A percentile compares a stretch with the other conserved stretches of the same genome.
These are phyloP conservation scores for Erpobdella octoculata DNA, from an alignment of 2,888 invertebrate genomes.

Conservation along the genomic window DNA sequence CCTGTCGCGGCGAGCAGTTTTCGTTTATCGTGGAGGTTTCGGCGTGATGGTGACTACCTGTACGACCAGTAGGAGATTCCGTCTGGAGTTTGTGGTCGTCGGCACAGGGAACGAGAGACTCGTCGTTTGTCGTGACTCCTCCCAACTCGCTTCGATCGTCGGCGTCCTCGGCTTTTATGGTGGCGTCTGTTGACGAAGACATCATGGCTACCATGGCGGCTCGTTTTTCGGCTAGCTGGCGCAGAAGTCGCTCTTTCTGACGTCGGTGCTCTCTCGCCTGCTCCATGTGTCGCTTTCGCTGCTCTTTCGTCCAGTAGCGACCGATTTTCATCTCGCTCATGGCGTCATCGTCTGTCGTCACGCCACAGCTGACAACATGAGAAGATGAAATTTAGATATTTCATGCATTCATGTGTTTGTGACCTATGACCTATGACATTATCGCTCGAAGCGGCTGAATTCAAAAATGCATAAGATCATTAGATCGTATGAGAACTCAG, in stretches of 20 bases:
- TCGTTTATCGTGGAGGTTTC: conserved; percentile 4
- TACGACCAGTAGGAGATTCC: background rate
- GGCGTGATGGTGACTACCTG: background rate
- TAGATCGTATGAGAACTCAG: too few relatives aligned
- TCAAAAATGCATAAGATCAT: too few relatives aligned
- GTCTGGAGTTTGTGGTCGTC: background rate
- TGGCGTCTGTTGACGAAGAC: conserved; percentile 15
- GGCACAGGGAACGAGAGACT: background rate
- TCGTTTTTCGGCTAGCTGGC: conserved; percentile 19
- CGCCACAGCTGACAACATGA: conserved; percentile 53
- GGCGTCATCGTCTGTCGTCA: conserved; percentile 70
- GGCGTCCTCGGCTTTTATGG: background rate
- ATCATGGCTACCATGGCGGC: conserved; percentile 25
- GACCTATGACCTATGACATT: too few relatives aligned
- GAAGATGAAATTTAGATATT: background rate
- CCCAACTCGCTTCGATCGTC: background rate
- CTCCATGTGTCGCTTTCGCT: conserved; percentile 67
- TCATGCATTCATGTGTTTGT: background rate
- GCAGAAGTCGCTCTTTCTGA: conserved; percentile 12
- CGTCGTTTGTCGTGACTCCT: background rate
- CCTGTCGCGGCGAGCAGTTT: background rate
- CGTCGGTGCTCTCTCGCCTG: conserved; percentile 62
- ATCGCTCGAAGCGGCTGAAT: too few relatives aligned
- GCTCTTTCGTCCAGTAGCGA: conserved; percentile 69
- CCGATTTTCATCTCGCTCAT: conserved; percentile 68